phyloP scores from a whole-genome alignment of 1,140 invertebrate genomes.

The Bombus superbus region DNA sequence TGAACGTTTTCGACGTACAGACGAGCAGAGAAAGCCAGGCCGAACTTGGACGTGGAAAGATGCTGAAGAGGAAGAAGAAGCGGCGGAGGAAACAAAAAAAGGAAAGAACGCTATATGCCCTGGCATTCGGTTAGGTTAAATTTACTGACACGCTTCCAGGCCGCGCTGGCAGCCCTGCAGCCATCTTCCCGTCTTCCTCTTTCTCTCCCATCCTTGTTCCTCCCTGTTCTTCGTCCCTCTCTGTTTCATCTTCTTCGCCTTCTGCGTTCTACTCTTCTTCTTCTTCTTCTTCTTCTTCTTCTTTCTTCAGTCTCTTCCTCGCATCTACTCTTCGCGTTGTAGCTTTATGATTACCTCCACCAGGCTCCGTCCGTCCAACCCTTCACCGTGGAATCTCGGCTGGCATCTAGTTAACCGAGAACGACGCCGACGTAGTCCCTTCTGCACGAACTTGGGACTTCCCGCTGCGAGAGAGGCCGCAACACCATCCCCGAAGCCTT shows the following conservation, averaged over 20 bases:
- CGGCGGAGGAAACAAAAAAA: background rate
- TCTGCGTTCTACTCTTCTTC: background rate
- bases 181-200: slow-evolving; percentile 42
- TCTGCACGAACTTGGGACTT: slow-evolving; percentile 69
- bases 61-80: slow-evolving; percentile 49
- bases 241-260: background rate
- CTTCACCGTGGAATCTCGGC: slow-evolving; percentile 71
- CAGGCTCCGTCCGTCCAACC: slow-evolving; percentile 66
- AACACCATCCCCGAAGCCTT: slow-evolving; percentile 61
- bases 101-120: slow-evolving; percentile 42
- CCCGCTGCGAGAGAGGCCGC: slow-evolving; percentile 68
- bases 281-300: background rate
- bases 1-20: slow-evolving; percentile 30
- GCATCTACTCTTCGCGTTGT: slow-evolving; percentile 44
- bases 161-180: slow-evolving; percentile 58
- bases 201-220: background rate
- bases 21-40: background rate
- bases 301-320: background rate
- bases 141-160: slow-evolving; percentile 70
- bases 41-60: slow-evolving; percentile 23
- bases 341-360: slow-evolving; percentile 70
- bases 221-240: background rate
- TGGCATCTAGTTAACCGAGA: slow-evolving; percentile 72
- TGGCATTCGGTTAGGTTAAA: slow-evolving; percentile 72
- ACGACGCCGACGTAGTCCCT: slow-evolving; percentile 68